A percentile compares a stretch with the other conserved stretches of the same genome.
These are phyloP conservation scores for Philonicus albiceps DNA, from an alignment of 2,888 invertebrate species.

Conservation along the genomic window DNA sequence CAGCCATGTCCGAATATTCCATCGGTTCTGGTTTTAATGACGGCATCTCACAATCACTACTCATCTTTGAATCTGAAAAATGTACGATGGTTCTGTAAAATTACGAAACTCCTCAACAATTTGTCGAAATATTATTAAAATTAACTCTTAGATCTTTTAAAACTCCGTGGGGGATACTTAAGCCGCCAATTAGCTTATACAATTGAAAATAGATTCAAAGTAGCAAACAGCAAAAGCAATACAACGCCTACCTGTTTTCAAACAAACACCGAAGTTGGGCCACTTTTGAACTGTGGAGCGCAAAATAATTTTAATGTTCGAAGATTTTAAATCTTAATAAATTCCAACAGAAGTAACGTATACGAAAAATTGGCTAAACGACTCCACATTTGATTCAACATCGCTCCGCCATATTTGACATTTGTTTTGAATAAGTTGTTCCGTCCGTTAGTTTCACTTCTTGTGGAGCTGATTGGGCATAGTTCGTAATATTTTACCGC, in stretches of 20 bases:
- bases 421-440: conserved; percentile 26
- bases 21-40: not conserved
- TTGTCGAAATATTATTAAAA: not conserved
- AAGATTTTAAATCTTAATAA: not conserved
- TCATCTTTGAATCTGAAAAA: conserved; percentile 19
- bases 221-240: not conserved
- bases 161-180: not conserved
- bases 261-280: not conserved
- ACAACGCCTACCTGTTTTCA: not conserved
- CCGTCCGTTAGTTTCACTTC: not conserved
- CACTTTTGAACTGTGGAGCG: not conserved
- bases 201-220: conserved; percentile 3
- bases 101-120: not conserved
- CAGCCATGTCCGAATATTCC: conserved; percentile 60
- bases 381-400: not conserved
- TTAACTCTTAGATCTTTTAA: not conserved
- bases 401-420: conserved; percentile 33
- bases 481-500: not conserved
- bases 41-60: conserved; percentile 14
- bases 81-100: not conserved
- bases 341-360: not conserved
- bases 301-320: not conserved
- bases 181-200: not conserved
- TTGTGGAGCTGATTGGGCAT: not conserved
- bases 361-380: not conserved